These are phyloP conservation scores for Agrotis puta DNA, from an alignment of 2,888 invertebrate species.

Conservation along the genomic window DNA sequence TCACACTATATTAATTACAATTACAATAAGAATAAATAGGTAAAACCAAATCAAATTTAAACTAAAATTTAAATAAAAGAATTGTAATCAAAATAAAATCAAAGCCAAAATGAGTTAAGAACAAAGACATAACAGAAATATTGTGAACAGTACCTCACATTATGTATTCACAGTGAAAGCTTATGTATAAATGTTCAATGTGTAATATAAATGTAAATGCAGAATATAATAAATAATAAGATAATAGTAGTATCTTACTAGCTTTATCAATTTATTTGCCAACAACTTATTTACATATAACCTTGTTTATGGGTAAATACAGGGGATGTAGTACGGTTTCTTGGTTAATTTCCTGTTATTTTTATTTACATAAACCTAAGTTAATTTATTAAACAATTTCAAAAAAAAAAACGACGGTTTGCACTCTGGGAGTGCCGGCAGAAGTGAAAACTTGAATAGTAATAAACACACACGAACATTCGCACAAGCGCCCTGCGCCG, in stretches of 20 bases:
- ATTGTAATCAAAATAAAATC: too few relatives aligned
- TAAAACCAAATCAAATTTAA: too few relatives aligned
- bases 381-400: too few relatives aligned
- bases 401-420: too few relatives aligned
- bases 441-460: too few relatives aligned
- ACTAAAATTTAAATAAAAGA: too few relatives aligned
- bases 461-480: too few relatives aligned
- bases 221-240: background rate
- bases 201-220: constrained; percentile 26
- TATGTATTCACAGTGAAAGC: constrained; percentile 4
- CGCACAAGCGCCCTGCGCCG: too few relatives aligned
- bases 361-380: constrained; percentile 1
- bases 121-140: background rate
- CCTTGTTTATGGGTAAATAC: constrained; percentile 16
- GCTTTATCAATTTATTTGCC: constrained; percentile 19
- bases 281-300: background rate
- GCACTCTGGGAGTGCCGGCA: too few relatives aligned
- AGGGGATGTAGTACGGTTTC: background rate
- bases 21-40: too few relatives aligned
- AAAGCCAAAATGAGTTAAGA: too few relatives aligned
- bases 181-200: constrained; percentile 2
- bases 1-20: too few relatives aligned
- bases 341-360: background rate
- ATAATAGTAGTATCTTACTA: background rate
- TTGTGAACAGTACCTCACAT: background rate